Evolutionary conservation across 2,113 vertebrate species (phyloP), one percentile per base, ranked within the genome.

Genomic region (Ondatra zibethicus): DNA sequence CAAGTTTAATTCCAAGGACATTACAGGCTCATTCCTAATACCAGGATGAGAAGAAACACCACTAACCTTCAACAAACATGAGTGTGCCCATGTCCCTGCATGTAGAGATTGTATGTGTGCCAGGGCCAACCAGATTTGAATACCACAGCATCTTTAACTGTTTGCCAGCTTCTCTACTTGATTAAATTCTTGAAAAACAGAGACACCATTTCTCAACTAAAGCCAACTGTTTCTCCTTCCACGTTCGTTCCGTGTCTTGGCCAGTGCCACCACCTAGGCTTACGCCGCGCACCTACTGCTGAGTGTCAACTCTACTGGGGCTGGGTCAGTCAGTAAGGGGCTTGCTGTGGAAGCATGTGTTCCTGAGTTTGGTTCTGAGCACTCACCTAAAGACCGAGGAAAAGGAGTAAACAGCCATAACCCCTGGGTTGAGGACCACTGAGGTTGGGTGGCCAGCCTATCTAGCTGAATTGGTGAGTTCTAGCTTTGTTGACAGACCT

Each of bases 231-330:
- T 78, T 3, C 36, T 87, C 45, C 21, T 72, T 50, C 45, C 42
- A 61, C 17, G 0, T 66, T 73, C 17, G 0, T 66, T 68, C 47
- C 36, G n/a, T 68, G 0, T 31, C 19, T 52, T 68, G 81, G 36
- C 33, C 5, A 23, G 36, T 10, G 39, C 61, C 14, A 25, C 29
- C 47, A 27, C 8, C 25, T 7, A 39, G 58, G 55, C 12, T 55
- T 50, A 25, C 7, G 19, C 25, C 12, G 25, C 2, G 11, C 7
- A n/a, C 27, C 0, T 21, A 25, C 39, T 33, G 25, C 12, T 52
- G 16, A 85, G 76, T 45, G 23, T 23, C 2, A 3, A 21, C 50
- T 66, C 76, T 0, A n/a, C 9, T 3, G 29, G 65, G 31, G 21
- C 63, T 25, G 31, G 19, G 23, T 87, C 11, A 68, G 84, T 11